These are phyloP conservation scores for Clarias macrocephalus DNA, from an alignment of 2,113 vertebrate species.

Conservation along the genomic window DNA sequence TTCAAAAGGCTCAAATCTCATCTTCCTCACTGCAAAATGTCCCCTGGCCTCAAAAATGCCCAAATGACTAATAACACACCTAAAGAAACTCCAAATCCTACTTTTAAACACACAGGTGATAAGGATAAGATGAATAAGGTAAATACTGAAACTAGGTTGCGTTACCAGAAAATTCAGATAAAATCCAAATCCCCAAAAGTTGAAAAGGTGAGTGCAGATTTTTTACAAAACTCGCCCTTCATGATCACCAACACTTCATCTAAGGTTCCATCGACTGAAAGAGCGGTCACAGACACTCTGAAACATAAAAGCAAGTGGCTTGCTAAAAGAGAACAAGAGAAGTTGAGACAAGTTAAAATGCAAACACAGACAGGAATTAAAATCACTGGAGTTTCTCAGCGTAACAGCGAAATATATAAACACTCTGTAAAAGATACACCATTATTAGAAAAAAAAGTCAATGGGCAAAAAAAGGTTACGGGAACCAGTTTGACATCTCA, in stretches of 20 bases:
- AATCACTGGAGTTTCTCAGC: neutral
- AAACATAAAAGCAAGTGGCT: constrained; percentile 42
- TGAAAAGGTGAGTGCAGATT: neutral
- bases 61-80: constrained; percentile 34
- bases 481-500: neutral
- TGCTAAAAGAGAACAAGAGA: constrained; percentile 45
- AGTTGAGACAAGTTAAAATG: constrained; percentile 14
- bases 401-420: constrained; percentile 17
- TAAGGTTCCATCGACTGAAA: constrained; percentile 1
- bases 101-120: neutral
- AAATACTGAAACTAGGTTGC: neutral
- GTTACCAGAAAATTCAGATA: neutral
- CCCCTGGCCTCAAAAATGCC: constrained; percentile 45
- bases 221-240: neutral
- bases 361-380: neutral
- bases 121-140: neutral
- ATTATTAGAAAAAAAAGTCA: constrained; percentile 17
- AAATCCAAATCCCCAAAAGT: constrained; percentile 4
- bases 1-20: constrained; percentile 87
- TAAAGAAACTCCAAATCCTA: neutral
- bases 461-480: neutral
- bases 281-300: neutral
- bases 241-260: neutral
- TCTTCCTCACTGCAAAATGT: constrained; percentile 82
- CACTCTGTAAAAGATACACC: neutral